Percentiles rank a stretch among this genome's conserved stretches.
Evolutionary conservation across 2,888 invertebrate species (phyloP).

Genomic region (Odontothrips loti): DNA sequence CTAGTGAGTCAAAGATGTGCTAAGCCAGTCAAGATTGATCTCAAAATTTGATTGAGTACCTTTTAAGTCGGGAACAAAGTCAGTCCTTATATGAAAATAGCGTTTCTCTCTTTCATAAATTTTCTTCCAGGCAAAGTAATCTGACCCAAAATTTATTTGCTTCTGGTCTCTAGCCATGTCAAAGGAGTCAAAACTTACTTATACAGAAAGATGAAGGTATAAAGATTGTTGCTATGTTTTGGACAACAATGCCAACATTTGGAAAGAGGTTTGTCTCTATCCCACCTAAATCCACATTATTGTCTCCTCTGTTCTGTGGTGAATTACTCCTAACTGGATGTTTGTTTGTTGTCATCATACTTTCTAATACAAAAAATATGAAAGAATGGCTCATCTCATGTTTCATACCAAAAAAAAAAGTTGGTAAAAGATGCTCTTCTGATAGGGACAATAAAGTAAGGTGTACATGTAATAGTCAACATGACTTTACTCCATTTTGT

Average conservation of each 20-base stretch:
- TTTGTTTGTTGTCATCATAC: too few species aligned
- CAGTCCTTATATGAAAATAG: neutral
- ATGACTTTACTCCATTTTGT: neutral
- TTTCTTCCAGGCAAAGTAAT: constrained; percentile 13
- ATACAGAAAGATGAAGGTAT: neutral
- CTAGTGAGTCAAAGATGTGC: neutral
- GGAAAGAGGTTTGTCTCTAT: too few species aligned
- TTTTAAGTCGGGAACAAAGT: neutral
- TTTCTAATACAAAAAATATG: too few species aligned
- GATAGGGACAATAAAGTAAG: neutral
- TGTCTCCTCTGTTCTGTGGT: too few species aligned
- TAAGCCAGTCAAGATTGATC: neutral
- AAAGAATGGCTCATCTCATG: neutral
- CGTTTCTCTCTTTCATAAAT: neutral
- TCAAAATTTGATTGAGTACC: neutral
- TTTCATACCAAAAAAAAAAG: neutral
- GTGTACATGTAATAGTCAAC: neutral
- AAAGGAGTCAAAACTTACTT: neutral
- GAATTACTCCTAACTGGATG: too few species aligned
- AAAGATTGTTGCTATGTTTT: neutral
- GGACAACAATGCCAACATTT: neutral
- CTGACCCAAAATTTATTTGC: neutral
- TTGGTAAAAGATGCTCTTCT: too few species aligned
- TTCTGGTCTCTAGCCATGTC: neutral
- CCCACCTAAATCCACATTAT: too few species aligned